Evolutionary conservation across 1,140 invertebrate genomes (phyloP).

Genomic region (Hycleus cichorii): DNA sequence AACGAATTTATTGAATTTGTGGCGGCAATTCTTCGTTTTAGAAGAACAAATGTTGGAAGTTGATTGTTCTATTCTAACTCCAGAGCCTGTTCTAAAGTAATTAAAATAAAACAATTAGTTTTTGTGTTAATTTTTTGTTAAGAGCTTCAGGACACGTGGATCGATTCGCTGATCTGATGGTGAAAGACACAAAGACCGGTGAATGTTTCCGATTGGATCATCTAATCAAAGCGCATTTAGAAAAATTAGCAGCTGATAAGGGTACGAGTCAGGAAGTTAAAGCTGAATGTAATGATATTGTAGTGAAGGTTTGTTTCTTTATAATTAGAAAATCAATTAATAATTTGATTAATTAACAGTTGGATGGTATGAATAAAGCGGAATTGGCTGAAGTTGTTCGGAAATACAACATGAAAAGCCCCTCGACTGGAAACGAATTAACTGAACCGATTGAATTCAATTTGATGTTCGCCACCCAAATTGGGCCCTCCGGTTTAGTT

Average conservation of each 20-base stretch:
- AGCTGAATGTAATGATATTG: slow-evolving; percentile 70
- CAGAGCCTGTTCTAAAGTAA: slow-evolving; percentile 89
- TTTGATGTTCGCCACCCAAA: slow-evolving; percentile 96
- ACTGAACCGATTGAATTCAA: slow-evolving; percentile 96
- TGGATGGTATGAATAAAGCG: slow-evolving; percentile 82
- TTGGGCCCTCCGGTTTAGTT: slow-evolving; percentile 89
- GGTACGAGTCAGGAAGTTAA: slow-evolving; percentile 65
- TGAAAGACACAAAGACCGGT: slow-evolving; percentile 92
- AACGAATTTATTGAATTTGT: slow-evolving; percentile 85
- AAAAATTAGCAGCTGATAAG: slow-evolving; percentile 83
- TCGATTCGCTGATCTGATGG: slow-evolving; percentile 98
- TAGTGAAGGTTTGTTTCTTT: slow-evolving; percentile 53
- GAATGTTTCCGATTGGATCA: slow-evolving; percentile 98
- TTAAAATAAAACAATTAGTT: slow-evolving; percentile 12
- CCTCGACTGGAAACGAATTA: slow-evolving; percentile 88
- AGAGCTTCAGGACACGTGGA: slow-evolving; percentile 97
- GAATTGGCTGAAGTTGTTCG: slow-evolving; percentile 80
- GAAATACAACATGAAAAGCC: slow-evolving; percentile 91
- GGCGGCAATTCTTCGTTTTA: slow-evolving; percentile 94
- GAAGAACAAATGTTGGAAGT: slow-evolving; percentile 99
- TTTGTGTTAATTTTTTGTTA: slow-evolving; percentile 10
- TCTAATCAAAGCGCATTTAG: slow-evolving; percentile 93
- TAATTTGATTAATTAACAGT: slow-evolving; percentile 30
- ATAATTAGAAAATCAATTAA: slow-evolving; percentile 11
- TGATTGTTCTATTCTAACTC: slow-evolving; percentile 94